Evolutionary conservation across 1,140 invertebrate species (phyloP).

Genomic region (Limonius californicus): DNA sequence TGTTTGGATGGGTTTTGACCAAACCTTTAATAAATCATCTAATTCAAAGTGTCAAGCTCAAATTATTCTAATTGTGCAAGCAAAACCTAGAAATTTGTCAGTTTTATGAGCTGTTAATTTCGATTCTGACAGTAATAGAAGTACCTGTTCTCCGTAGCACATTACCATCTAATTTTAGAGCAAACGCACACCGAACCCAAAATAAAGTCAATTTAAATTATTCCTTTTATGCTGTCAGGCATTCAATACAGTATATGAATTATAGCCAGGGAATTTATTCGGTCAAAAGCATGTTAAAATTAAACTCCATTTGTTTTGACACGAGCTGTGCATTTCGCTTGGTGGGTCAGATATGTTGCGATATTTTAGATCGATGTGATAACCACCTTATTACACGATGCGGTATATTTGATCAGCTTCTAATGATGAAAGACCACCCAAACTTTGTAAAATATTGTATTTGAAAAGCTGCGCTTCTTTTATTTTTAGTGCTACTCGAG

Average conservation of each 20-base stretch:
- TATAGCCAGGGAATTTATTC: neutral
- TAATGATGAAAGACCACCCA: conserved; percentile 1
- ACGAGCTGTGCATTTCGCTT: neutral
- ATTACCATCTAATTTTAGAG: no score
- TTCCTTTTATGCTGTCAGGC: neutral
- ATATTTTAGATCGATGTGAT: neutral
- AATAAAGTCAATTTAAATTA: neutral
- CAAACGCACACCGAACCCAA: no score
- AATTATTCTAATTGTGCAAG: no score
- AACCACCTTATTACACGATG: neutral
- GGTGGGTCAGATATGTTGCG: neutral
- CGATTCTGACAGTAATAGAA: no score
- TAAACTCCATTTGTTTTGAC: neutral
- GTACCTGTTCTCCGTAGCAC: no score
- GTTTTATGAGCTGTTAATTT: no score
- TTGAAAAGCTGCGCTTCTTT: neutral
- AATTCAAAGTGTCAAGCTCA: no score
- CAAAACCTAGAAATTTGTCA: no score
- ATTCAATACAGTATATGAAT: neutral
- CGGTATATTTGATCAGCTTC: neutral
- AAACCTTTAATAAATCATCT: no score
- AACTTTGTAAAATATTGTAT: neutral
- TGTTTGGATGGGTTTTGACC: no score
- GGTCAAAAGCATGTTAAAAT: neutral
- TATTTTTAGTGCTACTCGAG: conserved; percentile 1